Percentiles rank a stretch among this genome's conserved stretches.
phyloP scores from a whole-genome alignment of 1,140 invertebrate genomes.

The Pseudomyrmex flavicornis region DNA sequence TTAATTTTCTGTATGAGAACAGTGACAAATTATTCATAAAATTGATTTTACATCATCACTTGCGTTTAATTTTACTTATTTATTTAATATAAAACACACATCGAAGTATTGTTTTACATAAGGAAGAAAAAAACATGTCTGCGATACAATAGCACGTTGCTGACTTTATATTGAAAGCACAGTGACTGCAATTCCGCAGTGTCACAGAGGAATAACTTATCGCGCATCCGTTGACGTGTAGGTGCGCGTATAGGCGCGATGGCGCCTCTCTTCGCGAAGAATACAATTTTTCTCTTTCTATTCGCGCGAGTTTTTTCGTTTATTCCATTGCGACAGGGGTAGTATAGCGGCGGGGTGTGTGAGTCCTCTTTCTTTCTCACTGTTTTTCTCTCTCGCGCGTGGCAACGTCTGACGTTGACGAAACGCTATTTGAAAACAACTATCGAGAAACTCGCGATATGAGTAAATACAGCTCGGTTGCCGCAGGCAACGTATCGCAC shows the following conservation, averaged over 20 bases:
- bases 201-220: constrained; percentile 60
- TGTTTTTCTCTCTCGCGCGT: neutral
- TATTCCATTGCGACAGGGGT: neutral
- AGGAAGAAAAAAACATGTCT: neutral
- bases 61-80: no score
- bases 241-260: constrained; percentile 16
- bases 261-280: constrained; percentile 58
- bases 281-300: constrained; percentile 69
- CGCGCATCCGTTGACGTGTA: constrained; percentile 35
- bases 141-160: neutral
- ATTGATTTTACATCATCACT: no score
- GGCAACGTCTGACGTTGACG: constrained; percentile 72
- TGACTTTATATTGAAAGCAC: constrained; percentile 29
- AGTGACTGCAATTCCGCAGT: constrained; percentile 36
- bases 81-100: no score
- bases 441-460: constrained; percentile 77
- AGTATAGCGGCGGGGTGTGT: neutral
- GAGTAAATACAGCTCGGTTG: constrained; percentile 75
- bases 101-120: no score
- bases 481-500: constrained; percentile 68
- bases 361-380: constrained; percentile 50
- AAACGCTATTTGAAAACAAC: constrained; percentile 77
- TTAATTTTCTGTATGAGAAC: no score
- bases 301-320: constrained; percentile 62
- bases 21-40: no score